phyloP scores from a whole-genome alignment of 2,797 vertebrate genomes.

The Lemur catta region DNA sequence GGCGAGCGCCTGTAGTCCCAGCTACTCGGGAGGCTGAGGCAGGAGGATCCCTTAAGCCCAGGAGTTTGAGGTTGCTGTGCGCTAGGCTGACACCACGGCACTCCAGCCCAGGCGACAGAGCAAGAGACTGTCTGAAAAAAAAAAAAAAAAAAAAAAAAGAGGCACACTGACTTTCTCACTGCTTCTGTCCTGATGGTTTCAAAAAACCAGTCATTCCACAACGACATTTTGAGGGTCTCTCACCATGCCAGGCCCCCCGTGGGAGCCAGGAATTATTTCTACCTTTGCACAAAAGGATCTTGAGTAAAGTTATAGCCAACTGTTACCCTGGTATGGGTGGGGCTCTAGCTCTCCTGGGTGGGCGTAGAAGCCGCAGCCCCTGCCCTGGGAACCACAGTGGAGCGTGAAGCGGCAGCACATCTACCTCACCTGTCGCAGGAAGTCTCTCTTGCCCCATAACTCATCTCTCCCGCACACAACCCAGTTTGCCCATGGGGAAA shows the following conservation, averaged over 20 bases:
- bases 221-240: background rate
- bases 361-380: background rate
- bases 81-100: fast-evolving
- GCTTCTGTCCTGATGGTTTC: background rate
- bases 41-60: no score
- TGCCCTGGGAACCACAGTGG: background rate
- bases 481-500: background rate
- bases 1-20: no score
- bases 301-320: background rate
- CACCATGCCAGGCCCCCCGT: background rate
- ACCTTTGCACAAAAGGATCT: background rate
- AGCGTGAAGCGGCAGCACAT: background rate
- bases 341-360: background rate
- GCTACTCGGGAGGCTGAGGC: no score
- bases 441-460: background rate
- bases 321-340: background rate
- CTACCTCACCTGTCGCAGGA: background rate
- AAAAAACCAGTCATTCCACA: background rate
- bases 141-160: background rate
- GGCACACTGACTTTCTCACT: background rate
- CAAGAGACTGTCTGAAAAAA: no score
- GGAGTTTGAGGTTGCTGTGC: no score
- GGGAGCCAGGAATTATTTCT: background rate
- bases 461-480: background rate
- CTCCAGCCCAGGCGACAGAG: no score